Evolutionary conservation across 23 tunicate genomes (phyloP).

Genomic region (Diplosoma virens): DNA sequence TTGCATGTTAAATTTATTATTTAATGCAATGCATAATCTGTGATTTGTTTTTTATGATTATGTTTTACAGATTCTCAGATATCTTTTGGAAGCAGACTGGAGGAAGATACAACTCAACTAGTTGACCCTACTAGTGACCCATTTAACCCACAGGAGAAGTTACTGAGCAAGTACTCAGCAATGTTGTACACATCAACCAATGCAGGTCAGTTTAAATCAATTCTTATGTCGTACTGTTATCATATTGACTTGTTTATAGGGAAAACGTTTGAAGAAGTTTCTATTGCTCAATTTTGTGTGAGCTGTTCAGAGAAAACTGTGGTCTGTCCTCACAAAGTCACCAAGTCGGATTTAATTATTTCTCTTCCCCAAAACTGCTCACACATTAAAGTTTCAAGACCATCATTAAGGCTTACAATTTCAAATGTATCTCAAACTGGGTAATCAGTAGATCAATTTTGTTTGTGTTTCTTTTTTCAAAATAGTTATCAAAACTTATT

Average conservation of each 20-base stretch:
- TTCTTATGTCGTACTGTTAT: not conserved
- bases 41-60: too few species aligned
- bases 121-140: conserved; percentile 86
- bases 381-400: conserved; percentile 81
- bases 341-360: conserved; percentile 60
- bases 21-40: too few species aligned
- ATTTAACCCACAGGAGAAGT: conserved; percentile 76
- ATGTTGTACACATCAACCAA: conserved; percentile 85
- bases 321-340: conserved; percentile 91
- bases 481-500: too few species aligned
- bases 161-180: conserved; percentile 85
- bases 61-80: conserved; percentile 55
- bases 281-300: conserved; percentile 59
- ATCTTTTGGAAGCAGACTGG: conserved; percentile 76
- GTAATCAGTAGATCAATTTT: too few species aligned
- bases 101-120: conserved; percentile 84
- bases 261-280: conserved; percentile 81
- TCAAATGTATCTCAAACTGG: conserved; percentile 18
- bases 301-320: conserved; percentile 93
- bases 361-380: conserved; percentile 63
- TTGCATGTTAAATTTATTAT: too few species aligned
- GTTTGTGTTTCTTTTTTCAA: too few species aligned
- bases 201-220: conserved; percentile 62
- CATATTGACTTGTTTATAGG: conserved; percentile 30
- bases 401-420: conserved; percentile 40